Conservation (phyloP, 2,113 vertebrate species). For the Glaucomys volans region DNA sequence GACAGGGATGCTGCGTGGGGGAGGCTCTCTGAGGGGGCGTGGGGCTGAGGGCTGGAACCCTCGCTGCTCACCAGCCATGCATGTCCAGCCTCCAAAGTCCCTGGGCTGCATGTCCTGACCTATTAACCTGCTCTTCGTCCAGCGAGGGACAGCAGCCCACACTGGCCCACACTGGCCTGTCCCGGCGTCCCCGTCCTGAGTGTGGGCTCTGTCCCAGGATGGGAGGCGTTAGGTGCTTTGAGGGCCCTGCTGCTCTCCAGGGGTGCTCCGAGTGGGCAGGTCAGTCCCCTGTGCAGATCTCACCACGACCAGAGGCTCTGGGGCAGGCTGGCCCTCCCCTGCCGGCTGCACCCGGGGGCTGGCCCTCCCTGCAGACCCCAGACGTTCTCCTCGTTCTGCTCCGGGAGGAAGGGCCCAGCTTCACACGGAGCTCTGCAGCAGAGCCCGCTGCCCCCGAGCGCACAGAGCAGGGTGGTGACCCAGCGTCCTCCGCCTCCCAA, state of each 20-base stretch:
- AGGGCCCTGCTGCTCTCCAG: not conserved
- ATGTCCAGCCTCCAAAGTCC: accelerated
- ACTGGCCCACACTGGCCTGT: accelerated
- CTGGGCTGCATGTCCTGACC: accelerated
- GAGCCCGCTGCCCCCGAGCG: accelerated
- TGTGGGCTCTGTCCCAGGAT: not conserved
- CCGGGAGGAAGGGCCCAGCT: not conserved
- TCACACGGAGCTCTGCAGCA: too few relatives aligned
- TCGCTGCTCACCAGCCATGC: accelerated
- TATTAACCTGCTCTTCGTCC: accelerated
- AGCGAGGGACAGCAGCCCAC: accelerated
- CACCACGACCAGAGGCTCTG: accelerated
- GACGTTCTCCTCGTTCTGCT: accelerated
- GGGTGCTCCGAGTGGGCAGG: too few relatives aligned
- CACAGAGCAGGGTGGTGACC: accelerated
- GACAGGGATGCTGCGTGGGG: accelerated
- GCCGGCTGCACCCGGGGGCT: not conserved
- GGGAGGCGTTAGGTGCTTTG: accelerated
- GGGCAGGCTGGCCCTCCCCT: not conserved
- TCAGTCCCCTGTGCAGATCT: too few relatives aligned
- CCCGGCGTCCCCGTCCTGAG: not conserved
- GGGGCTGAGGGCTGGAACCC: not conserved
- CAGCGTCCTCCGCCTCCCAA: not conserved
- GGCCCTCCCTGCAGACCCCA: not conserved
- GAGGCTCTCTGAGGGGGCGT: accelerated